Percentiles rank a stretch among this genome's conserved stretches.
These are phyloP conservation scores for Protobothrops flavoviridis DNA, from an alignment of 2,113 vertebrate species.

Conservation along the genomic window DNA sequence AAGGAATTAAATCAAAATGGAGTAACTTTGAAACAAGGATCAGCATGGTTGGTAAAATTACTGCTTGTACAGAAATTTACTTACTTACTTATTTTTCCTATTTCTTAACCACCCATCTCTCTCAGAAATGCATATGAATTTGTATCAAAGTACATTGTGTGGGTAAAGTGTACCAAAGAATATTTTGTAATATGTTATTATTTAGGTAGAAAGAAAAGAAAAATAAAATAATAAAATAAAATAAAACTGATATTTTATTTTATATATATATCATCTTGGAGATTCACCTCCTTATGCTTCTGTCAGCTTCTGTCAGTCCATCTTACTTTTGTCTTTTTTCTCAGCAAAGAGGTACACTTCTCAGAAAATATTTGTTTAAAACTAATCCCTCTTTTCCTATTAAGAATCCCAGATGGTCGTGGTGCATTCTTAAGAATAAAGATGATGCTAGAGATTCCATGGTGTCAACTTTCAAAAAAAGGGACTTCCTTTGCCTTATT, in stretches of 20 bases:
- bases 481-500: not conserved
- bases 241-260: too few relatives aligned
- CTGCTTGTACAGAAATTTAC: not conserved
- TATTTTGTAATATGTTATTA: too few relatives aligned
- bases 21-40: not conserved
- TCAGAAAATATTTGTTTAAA: too few relatives aligned
- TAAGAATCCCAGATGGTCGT: too few relatives aligned
- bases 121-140: not conserved
- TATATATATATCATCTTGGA: not conserved
- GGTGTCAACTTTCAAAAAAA: too few relatives aligned
- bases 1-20: not conserved
- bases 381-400: too few relatives aligned
- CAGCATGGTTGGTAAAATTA: not conserved
- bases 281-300: not conserved
- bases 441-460: not conserved
- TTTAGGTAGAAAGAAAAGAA: too few relatives aligned
- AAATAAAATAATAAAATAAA: too few relatives aligned
- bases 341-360: too few relatives aligned
- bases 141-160: not conserved
- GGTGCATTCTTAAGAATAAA: not conserved
- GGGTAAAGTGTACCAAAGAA: not conserved
- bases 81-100: not conserved
- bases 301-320: too few relatives aligned
- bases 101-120: not conserved
- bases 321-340: too few relatives aligned